A percentile compares a stretch with the other conserved stretches of the same genome.
phyloP scores from a whole-genome alignment of 2,113 vertebrate species.

The Cisticola juncidis region DNA sequence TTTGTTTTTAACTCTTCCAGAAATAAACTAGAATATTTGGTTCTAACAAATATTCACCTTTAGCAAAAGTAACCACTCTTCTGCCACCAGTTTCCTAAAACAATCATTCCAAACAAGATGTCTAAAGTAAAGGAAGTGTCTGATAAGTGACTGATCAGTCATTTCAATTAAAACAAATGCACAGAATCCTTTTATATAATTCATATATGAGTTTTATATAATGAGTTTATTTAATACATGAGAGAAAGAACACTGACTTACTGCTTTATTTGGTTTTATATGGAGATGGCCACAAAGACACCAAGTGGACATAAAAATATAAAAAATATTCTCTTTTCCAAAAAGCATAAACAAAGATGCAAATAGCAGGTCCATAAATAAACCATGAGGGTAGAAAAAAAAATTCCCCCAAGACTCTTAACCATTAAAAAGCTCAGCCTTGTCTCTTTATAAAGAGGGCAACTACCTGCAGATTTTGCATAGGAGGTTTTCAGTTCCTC shows the following conservation, averaged over 20 bases:
- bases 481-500: background rate
- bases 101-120: background rate
- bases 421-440: background rate
- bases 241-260: background rate
- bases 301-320: background rate
- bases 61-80: background rate
- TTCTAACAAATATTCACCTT: background rate
- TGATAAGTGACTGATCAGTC: background rate
- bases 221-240: background rate
- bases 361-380: background rate
- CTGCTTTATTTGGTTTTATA: background rate
- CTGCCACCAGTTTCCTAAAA: background rate
- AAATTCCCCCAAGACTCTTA: background rate
- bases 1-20: background rate
- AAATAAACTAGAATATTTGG: background rate
- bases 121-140: background rate
- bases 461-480: background rate
- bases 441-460: background rate
- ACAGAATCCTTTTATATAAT: background rate
- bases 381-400: background rate
- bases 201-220: no score
- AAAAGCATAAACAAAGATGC: background rate
- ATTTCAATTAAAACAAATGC: background rate
- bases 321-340: background rate
- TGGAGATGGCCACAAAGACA: background rate